Evolutionary conservation across 2,888 invertebrate genomes (phyloP), one percentile per base, ranked within the genome.

Genomic region (Acleris cristana): DNA sequence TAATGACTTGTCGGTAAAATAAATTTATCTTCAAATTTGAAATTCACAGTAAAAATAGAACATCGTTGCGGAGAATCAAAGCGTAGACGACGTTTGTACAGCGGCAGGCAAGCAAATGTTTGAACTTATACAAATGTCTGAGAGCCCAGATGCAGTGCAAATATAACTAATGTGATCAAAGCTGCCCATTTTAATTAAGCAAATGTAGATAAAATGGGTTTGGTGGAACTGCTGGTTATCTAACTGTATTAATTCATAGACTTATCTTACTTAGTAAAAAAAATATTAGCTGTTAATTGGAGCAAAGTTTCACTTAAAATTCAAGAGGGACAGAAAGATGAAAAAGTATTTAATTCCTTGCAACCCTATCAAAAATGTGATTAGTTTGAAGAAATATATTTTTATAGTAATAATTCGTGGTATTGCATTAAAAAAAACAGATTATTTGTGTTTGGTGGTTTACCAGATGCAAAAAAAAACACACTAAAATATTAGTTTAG

Each of bases 71-170:
- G 40, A 61, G 26, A 60, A 21, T 58, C 83, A 85, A 82, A 85
- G 84, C 76, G 72, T 74, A 81, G 78, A 72, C 56, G 55, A 70
- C 83, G 83, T 87, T 84, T 84, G 81, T 76, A 79, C 80, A 87
- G 86, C 78, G 83, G 84, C 78, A 83, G 78, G 76, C 80, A 79
- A 70, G 83, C 79, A 88, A 88, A 89, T 88, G 86, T 88, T 90
- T 89, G 82, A 83, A 80, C 76, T 79, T 75, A 80, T 82, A 82
- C 82, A 83, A 81, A 85, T 86, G 85, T 85, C 83, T 83, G 80
- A 73, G 75, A 82, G 78, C 74, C 72, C 75, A 81, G 79, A 80
- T 75, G 74, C 75, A 72, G 65, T 64, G 75, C 78, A 84, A 83
- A 83, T 74, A 80, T 74, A 72, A 74, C 74, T 83, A 82, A 81